Base-by-base conservation (phyloP, 2,797 vertebrate genomes). In the Sebastolobus altivelis region DNA sequence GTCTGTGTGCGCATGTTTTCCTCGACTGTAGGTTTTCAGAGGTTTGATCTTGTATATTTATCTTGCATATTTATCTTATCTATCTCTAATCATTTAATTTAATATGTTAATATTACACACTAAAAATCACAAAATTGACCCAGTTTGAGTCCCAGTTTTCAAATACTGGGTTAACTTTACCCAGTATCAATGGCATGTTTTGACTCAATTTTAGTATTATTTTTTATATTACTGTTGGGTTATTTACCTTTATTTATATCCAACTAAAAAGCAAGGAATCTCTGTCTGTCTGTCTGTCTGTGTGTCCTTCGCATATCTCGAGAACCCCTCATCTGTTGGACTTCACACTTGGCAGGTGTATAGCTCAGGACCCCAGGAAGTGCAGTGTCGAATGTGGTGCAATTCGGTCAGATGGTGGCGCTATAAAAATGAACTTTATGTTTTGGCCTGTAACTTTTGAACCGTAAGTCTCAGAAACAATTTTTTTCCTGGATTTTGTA, bases 1-100 rank as follows among this genome's bases (percentile, higher is more conserved):
- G 25, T 18, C 20, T 55, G 46, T 46, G 61, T 68, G 46, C 55
- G 62, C 68, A 52, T 75, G 79, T 82, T 71, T 27, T 7, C 16
- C 67, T 1, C 37, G 5, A 52, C 8, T 43, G 43, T 75, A 68
- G 43, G 3, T 46, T 76, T 49, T 9, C 7, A 27, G 13, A 58
- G 18, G 70, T 81, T 73, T 60, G 6, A 75, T 67, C 33, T 69
- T 2, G 4, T 55, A 27, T 49, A 43, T 75, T 25, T 67, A 20
- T 43, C 9, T 2, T 54, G 25, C 25, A 27, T 49, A 43, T 75
- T 25, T 67, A 20, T 43, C 9, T 2, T 49, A 43, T 75, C n/a
- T 67, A 20, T 43, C 9, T 2, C 43, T 8, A 81, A 9, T 69
- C 12, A 35, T 38, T 55, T 29, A 3, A 37, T 61, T 29, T 35